Base-by-base conservation (phyloP, 1,140 invertebrate genomes). In the Brachionus rotundiformis region DNA sequence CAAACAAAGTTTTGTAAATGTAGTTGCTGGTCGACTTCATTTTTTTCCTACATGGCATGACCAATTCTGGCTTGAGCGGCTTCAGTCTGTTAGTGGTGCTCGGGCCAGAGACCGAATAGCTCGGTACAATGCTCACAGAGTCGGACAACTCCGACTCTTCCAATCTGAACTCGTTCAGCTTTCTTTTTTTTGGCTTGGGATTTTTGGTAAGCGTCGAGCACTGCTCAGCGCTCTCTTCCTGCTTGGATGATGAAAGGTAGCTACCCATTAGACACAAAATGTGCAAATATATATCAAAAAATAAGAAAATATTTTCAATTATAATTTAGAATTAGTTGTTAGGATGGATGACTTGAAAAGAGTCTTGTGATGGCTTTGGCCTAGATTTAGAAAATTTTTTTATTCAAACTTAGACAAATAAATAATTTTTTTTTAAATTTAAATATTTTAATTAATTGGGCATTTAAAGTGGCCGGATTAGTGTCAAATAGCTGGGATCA, bases 1-100 rank as follows among this genome's bases (percentile, higher is more conserved):
- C 87, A 86, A 93, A 94, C 16, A 94, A 86, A 1, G 92, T 91
- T 84, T 93, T 91, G 85, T 93, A 93, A 83, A 94, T 93, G 84
- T 94, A 93, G 83, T 93, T 90, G 11, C 92, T 91, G 13, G 93
- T 93, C 25, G 90, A 92, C 25, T 90, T 85, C n/a, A 93, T 87
- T 86, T 92, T 92, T 85, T 91, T 91, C 84, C 92, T 11, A 25
- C 39, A 44, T 44, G 68, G 68, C 11, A 6, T 73, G 8, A 73
- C n/a, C 16, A 73, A n/a, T 27, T 44, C 68, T 3, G 33, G 68
- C 6, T 73, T 73, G 8, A 73, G 10, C 8, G 23, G 13, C 5
- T 47, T 41, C 1, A 29, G n/a, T 4, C 4, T 29, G 3, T 16
- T 68, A 6, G 25, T 8, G n/a, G 29, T 29, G 25, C 11, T 54